Base-by-base conservation (phyloP, 2,888 invertebrate species). In the Strigamia transsilvanica region DNA sequence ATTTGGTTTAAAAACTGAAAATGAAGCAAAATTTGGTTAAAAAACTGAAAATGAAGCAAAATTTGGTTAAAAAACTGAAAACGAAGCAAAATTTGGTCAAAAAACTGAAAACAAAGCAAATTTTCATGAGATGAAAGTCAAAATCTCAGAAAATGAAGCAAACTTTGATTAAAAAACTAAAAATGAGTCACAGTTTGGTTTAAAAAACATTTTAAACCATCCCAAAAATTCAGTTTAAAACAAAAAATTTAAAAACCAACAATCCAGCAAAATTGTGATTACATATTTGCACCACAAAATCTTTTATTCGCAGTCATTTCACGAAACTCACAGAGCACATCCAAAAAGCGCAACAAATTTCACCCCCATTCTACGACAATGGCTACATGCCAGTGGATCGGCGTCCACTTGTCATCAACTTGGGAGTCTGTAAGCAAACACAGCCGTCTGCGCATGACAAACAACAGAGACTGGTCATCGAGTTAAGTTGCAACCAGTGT, bases 371-470 rank as follows among this genome's bases (percentile, higher is more conserved):
- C 21, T 1, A 66, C 23, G 46, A 10, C 12, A 46, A 66, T 66
- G 21, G 21, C 61, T 12, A 23, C 61, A 66, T 66, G 61, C 61
- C 61, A 66, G 61, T 66, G 61, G 61, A 66, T 66, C 61, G 7
- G 12, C 18, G 61, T 66, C 61, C 61, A 66, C 61, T 66, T 23
- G 61, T 66, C 61, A 66, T 66, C 61, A 66, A 21, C 61, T 66
- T 66, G 21, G 61, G 61, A 23, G 61, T 23, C 61, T 66, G 61
- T 66, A 21, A 18, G 61, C 61, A 66, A 66, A 66, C 61, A 66
- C 21, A 3, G n/a, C 61, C 61, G 61, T 66, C 61, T 66, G 61
- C 61, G 61, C 61, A 66, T 66, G 61, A 66, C 61, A 66, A 66
- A 66, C 61, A 66, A 2, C 21, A 66, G 61, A 18, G 61, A 18